phyloP scores from a whole-genome alignment of 2,888 invertebrate genomes.

The Dryadula phaetusa region DNA sequence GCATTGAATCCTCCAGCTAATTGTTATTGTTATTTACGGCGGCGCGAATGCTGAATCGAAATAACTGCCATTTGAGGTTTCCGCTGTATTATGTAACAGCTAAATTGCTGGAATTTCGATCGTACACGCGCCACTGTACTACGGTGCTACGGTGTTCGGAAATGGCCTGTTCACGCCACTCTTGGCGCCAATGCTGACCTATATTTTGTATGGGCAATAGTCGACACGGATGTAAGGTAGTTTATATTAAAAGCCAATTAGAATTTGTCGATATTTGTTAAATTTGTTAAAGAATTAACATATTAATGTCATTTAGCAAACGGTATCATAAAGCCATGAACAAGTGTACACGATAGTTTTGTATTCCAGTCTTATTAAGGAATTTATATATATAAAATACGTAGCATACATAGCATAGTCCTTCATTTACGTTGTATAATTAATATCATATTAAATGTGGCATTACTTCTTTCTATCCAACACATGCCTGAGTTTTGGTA shows the following conservation, averaged over 20 bases:
- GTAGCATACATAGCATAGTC: no score
- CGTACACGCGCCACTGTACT: slow-evolving; percentile 16
- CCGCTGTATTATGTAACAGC: slow-evolving; percentile 41
- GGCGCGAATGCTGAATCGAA: slow-evolving; percentile 45
- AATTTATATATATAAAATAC: no score
- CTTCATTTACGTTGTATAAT: no score
- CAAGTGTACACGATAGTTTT: not conserved
- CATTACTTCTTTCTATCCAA: no score
- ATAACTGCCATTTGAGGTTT: slow-evolving; percentile 47
- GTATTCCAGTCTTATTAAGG: no score
- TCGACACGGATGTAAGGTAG: not conserved
- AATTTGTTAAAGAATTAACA: not conserved
- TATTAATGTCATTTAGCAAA: no score
- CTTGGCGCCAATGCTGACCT: slow-evolving; percentile 28
- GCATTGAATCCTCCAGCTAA: slow-evolving; percentile 44
- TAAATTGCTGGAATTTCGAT: slow-evolving; percentile 32
- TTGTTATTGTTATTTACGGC: slow-evolving; percentile 48
- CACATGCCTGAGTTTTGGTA: no score
- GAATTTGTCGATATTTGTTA: not conserved
- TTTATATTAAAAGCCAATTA: not conserved
- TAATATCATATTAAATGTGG: no score
- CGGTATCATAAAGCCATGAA: no score
- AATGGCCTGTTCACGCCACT: slow-evolving; percentile 22
- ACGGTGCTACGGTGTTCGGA: slow-evolving; percentile 18
- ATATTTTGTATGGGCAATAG: slow-evolving; percentile 8